phyloP scores from a whole-genome alignment of 2,888 invertebrate species.

The Ethmia dodecea region DNA sequence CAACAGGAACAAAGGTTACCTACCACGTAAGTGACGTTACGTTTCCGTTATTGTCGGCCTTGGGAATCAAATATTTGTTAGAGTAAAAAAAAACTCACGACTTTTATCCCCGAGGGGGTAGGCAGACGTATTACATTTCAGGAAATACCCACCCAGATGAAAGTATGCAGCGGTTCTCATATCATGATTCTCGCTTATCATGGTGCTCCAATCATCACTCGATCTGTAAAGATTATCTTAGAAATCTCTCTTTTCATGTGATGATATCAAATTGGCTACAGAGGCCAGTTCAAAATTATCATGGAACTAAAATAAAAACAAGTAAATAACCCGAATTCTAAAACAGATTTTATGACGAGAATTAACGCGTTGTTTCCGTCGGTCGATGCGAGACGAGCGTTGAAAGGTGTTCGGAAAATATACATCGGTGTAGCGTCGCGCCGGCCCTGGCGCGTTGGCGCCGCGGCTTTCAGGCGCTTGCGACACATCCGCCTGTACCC shows the following conservation, averaged over 20 bases:
- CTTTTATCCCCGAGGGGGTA: no score
- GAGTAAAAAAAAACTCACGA: no score
- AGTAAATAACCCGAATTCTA: conserved; percentile 77
- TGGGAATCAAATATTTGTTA: no score
- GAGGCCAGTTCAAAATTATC: conserved; percentile 71
- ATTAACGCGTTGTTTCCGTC: conserved; percentile 78
- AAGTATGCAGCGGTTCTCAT: no score
- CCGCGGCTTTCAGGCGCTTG: conserved; percentile 44
- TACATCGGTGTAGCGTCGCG: conserved; percentile 45
- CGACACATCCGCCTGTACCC: conserved; percentile 43
- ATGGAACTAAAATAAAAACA: conserved; percentile 74
- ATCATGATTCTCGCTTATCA: no score
- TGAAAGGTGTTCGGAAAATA: conserved; percentile 75
- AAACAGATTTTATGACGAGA: conserved; percentile 77
- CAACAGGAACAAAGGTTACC: not conserved
- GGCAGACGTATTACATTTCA: no score
- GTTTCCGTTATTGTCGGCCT: no score
- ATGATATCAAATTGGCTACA: conserved; percentile 71
- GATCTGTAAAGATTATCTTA: no score
- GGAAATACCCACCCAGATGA: no score
- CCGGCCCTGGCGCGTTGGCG: conserved; percentile 29
- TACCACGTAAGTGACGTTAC: no score
- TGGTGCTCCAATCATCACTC: no score
- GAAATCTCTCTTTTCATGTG: conserved; percentile 66
- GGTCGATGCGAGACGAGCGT: conserved; percentile 73